A percentile compares a stretch with the other conserved stretches of the same genome.
phyloP scores from a whole-genome alignment of 2,797 vertebrate genomes.

The Hemitrygon akajei region DNA sequence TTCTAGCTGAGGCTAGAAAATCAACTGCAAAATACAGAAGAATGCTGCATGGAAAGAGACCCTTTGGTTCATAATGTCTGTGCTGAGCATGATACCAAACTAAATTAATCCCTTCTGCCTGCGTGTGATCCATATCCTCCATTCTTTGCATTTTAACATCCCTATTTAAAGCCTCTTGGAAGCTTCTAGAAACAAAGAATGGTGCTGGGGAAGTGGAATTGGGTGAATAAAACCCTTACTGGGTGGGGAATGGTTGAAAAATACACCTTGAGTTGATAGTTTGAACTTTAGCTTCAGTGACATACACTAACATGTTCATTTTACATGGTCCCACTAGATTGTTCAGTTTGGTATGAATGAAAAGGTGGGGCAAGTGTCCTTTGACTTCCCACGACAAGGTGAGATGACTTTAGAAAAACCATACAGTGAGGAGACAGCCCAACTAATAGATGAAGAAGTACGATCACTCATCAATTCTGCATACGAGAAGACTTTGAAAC shows the following conservation, averaged over 20 bases:
- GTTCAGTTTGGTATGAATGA: slow-evolving; percentile 96
- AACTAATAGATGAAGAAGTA: slow-evolving; percentile 85
- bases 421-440: slow-evolving; percentile 87
- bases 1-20: neutral
- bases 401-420: slow-evolving; percentile 92
- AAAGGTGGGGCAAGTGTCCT: slow-evolving; percentile 92
- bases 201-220: neutral
- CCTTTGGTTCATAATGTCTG: too few relatives aligned
- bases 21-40: too few relatives aligned
- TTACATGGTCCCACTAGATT: slow-evolving; percentile 62
- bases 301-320: neutral
- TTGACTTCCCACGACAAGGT: slow-evolving; percentile 85
- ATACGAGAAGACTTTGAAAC: slow-evolving; percentile 67
- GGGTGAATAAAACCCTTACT: too few relatives aligned
- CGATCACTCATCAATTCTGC: slow-evolving; percentile 72
- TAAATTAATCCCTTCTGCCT: too few relatives aligned
- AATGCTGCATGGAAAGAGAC: too few relatives aligned
- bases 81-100: too few relatives aligned
- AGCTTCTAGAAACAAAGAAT: too few relatives aligned
- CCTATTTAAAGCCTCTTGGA: too few relatives aligned
- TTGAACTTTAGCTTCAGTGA: neutral
- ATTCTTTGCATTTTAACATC: too few relatives aligned
- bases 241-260: too few relatives aligned
- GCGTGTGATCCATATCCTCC: too few relatives aligned
- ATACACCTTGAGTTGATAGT: neutral